Conservation (phyloP, 1,140 invertebrate species). For the Macrocentrus cingulum region DNA sequence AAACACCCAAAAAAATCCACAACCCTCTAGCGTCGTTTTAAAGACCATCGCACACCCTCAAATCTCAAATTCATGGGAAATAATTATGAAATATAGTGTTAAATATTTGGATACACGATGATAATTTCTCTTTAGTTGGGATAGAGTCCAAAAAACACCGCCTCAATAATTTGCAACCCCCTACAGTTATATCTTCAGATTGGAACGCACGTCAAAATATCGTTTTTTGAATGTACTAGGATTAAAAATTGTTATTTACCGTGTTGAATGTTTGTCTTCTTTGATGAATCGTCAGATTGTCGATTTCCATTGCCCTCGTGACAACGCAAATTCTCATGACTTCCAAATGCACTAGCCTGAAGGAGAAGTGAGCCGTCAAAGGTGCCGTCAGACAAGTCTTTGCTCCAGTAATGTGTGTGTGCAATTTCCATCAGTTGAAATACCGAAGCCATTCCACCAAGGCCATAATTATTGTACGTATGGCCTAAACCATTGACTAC, state of each 20-base stretch:
- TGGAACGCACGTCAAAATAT: no score
- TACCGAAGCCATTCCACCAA: constrained; percentile 96
- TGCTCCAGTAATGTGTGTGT: constrained; percentile 97
- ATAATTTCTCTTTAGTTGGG: no score
- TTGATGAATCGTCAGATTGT: constrained; percentile 54
- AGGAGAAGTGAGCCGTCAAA: constrained; percentile 59
- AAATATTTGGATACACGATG: no score
- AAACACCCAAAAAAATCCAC: no score
- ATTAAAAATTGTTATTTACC: constrained; percentile 27
- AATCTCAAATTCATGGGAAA: no score
- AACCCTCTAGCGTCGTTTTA: no score
- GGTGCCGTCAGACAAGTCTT: constrained; percentile 71
- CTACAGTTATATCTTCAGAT: no score
- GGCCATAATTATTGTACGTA: constrained; percentile 90
- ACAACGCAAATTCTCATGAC: constrained; percentile 72
- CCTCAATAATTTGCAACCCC: no score
- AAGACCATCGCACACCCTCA: no score
- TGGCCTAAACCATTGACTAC: constrained; percentile 88
- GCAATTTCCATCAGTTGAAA: constrained; percentile 97
- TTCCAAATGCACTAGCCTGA: constrained; percentile 63
- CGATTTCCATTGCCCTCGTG: constrained; percentile 58
- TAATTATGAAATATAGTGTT: no score
- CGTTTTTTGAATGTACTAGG: no score
- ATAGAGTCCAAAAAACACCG: no score
- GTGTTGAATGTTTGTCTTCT: constrained; percentile 58